Conservation (phyloP, 2,888 invertebrate genomes). For the Drosophila emarginata region DNA sequence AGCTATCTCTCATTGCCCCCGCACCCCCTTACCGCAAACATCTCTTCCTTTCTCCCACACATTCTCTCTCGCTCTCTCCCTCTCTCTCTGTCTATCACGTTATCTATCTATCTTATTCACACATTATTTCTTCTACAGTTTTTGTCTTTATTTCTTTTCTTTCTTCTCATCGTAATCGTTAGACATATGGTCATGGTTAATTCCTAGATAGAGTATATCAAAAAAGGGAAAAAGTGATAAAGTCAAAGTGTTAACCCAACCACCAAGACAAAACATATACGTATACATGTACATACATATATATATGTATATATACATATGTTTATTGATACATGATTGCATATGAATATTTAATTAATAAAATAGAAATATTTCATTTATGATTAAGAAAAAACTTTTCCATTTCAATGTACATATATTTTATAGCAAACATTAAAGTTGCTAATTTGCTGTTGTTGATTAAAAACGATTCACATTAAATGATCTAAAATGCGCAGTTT, state of each 20-base stretch:
- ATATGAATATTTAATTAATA: not conserved
- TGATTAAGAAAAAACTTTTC: not conserved
- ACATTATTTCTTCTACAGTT: not conserved
- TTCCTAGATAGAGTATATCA: not conserved
- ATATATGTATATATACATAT: too few relatives aligned
- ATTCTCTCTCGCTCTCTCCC: not conserved
- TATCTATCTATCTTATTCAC: slow-evolving; percentile 14
- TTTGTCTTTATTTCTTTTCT: not conserved
- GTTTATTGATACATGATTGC: too few relatives aligned
- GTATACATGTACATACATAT: too few relatives aligned
- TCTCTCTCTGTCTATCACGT: slow-evolving; percentile 12
- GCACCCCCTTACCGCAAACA: not conserved
- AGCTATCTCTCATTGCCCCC: slow-evolving; percentile 30
- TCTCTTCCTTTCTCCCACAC: not conserved
- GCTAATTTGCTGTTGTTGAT: too few relatives aligned
- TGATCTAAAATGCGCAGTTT: not conserved
- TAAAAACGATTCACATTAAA: not conserved
- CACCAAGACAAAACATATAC: not conserved
- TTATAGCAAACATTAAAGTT: not conserved
- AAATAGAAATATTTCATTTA: not conserved
- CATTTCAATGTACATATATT: not conserved
- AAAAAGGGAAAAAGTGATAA: not conserved
- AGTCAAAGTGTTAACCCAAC: not conserved
- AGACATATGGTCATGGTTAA: slow-evolving; percentile 16
- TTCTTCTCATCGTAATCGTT: slow-evolving; percentile 1